Percentiles rank a stretch among this genome's conserved stretches.
These are phyloP conservation scores for Amphiura filiformis DNA, from an alignment of 35 echinoderm and acorn worm genomes.

Conservation along the genomic window DNA sequence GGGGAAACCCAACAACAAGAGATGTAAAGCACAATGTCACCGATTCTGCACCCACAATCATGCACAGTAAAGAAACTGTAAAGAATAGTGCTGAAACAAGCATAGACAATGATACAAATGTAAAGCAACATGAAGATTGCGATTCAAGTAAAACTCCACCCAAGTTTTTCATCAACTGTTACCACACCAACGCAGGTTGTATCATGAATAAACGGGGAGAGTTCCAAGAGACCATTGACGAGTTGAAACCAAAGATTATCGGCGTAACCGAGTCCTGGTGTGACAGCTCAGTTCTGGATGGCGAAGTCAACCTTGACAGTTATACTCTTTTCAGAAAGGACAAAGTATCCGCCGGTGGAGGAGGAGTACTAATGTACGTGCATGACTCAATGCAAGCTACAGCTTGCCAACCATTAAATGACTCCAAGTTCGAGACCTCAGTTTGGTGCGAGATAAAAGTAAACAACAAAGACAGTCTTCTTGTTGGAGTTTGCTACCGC, in stretches of 20 bases:
- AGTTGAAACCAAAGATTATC: slow-evolving; percentile 11
- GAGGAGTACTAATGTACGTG: not conserved
- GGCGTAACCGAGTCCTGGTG: slow-evolving; percentile 7
- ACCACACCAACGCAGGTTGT: slow-evolving; percentile 9
- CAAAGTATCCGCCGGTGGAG: not conserved
- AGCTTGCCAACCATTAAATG: not conserved
- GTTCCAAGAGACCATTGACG: not conserved
- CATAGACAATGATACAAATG: not conserved
- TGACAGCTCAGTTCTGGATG: not conserved
- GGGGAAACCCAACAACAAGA: not conserved
- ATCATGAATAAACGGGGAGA: not conserved
- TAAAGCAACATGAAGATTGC: not conserved
- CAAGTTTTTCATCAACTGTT: not conserved
- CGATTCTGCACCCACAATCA: not conserved
- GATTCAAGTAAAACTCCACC: too few relatives aligned
- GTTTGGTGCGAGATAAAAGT: slow-evolving; percentile 13
- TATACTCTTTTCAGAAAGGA: not conserved
- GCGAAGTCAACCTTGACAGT: not conserved
- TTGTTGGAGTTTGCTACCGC: not conserved
- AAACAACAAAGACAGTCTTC: not conserved
- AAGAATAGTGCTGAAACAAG: not conserved
- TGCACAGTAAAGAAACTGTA: not conserved
- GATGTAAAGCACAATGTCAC: not conserved
- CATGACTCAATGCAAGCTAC: not conserved
- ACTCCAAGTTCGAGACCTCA: not conserved